These are phyloP conservation scores for Myotis brandtii DNA, from an alignment of 2,113 vertebrate species.

Conservation along the genomic window DNA sequence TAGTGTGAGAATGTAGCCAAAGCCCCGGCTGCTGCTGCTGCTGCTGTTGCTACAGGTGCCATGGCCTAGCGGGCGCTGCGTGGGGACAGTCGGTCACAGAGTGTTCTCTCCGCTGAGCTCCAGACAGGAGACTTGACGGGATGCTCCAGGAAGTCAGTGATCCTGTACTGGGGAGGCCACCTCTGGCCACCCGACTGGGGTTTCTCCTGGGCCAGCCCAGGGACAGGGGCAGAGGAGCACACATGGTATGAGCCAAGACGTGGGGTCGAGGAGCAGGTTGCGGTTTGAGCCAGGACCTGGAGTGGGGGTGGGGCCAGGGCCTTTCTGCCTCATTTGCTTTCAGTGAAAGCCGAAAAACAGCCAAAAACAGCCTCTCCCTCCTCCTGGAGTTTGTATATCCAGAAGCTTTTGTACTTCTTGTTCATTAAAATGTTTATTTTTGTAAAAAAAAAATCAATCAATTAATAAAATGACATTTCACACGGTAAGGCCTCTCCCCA, in stretches of 20 bases:
- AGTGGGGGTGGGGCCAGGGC: conserved; percentile 81
- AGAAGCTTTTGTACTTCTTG: conserved; percentile 87
- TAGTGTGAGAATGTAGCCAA: conserved; percentile 73
- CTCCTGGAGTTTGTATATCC: conserved; percentile 89
- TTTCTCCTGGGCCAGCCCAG: background rate
- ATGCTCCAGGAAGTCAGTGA: conserved; percentile 42
- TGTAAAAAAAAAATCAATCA: conserved; percentile 85
- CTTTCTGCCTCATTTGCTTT: conserved; percentile 92
- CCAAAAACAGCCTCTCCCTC: conserved; percentile 86
- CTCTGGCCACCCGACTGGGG: conserved; percentile 67
- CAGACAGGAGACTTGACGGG: conserved; percentile 18
- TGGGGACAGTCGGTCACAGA: conserved; percentile 52
- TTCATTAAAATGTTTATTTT: conserved; percentile 90
- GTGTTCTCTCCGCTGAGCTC: conserved; percentile 28
- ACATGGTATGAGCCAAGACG: conserved; percentile 81
- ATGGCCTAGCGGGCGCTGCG: background rate
- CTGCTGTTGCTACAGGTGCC: conserved; percentile 13
- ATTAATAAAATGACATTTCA: conserved; percentile 74
- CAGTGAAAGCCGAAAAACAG: conserved; percentile 91
- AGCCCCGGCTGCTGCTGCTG: conserved; percentile 30
- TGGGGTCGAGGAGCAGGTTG: conserved; percentile 84
- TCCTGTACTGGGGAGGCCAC: conserved; percentile 42
- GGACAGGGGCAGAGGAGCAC: conserved; percentile 76
- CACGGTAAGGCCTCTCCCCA: conserved; percentile 16
- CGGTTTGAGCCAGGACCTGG: conserved; percentile 83